Evolutionary conservation across 2,888 invertebrate species (phyloP), one percentile per base, ranked within the genome.

Genomic region (Philhelius pedissequus): DNA sequence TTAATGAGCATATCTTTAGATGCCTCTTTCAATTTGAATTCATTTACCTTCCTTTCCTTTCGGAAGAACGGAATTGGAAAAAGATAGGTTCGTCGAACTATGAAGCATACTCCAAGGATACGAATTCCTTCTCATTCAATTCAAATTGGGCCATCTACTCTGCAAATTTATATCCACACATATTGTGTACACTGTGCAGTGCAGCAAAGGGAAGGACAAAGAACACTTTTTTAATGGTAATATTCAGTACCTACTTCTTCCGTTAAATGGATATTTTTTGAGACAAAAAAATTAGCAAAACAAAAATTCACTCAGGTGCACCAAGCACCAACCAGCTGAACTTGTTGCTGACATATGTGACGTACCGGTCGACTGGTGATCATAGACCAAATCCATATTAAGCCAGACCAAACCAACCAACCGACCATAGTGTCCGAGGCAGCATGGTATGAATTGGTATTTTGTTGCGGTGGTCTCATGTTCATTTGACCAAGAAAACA

Each of bases 261-360:
- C 69, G 76, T 60, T 60, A 54, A 71, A 68, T 54, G 25, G 38
- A 35, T 22, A 66, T 66, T 70, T 75, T 70, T 78, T 60, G 43
- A 50, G n/a, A n/a, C n/a, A 79, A 66, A 60, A 27, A 45, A 54
- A 20, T 20, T 11, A 45, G 20, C 0, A 20, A 20, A 11, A 18
- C 11, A 22, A 20, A 2, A 66, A 56, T 13, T 9, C 66, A 64
- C 66, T 83, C 80, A 80, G 80, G 84, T 84, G 79, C 71, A 75
- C 70, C n/a, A n/a, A n/a, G n/a, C n/a, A n/a, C n/a, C n/a, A n/a
- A n/a, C n/a, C 70, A 60, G 11, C 38, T 30, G 52, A 74, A 84
- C 84, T 84, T 84, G 84, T 84, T 84, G 84, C 84, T 84, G 80
- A 75, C 84, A 84, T 76, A 80, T 84, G 84, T 84, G 84, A 75